Evolutionary conservation across 2,113 vertebrate genomes (phyloP).

Genomic region (Sander lucioperca): DNA sequence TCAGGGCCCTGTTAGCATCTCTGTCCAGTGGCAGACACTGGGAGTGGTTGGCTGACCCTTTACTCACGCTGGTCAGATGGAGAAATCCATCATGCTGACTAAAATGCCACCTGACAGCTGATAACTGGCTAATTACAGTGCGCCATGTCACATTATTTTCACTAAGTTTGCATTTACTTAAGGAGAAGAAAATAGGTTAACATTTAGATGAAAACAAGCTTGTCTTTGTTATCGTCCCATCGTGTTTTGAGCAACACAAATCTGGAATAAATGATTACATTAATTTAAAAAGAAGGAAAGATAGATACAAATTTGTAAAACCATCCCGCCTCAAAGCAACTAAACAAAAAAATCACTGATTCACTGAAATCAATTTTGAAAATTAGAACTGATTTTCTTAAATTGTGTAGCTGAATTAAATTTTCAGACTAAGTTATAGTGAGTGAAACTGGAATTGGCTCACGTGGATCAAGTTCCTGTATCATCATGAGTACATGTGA

Average conservation of each 20-base stretch:
- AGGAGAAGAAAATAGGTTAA: background rate
- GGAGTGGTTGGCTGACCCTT: slow-evolving; percentile 73
- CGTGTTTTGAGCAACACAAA: background rate
- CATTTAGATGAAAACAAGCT: background rate
- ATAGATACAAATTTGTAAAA: background rate
- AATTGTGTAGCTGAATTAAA: slow-evolving; percentile 25
- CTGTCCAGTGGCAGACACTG: slow-evolving; percentile 66
- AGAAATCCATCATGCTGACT: slow-evolving; percentile 73
- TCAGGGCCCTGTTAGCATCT: slow-evolving; percentile 78
- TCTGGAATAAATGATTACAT: background rate
- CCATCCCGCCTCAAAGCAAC: background rate
- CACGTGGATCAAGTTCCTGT: slow-evolving; percentile 52
- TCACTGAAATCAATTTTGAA: background rate
- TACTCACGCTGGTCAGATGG: slow-evolving; percentile 59
- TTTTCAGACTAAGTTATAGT: slow-evolving; percentile 17
- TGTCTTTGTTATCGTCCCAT: background rate
- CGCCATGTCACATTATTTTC: slow-evolving; percentile 12
- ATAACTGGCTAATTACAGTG: slow-evolving; percentile 45
- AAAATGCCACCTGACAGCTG: slow-evolving; percentile 56
- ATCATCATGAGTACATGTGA: slow-evolving; percentile 43
- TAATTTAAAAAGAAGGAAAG: background rate
- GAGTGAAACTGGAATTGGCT: slow-evolving; percentile 46
- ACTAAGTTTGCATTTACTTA: background rate
- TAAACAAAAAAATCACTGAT: too few species aligned
- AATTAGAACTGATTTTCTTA: background rate